These are phyloP conservation scores for Pseudochirops corinnae DNA, from an alignment of 2,797 vertebrate species.

Conservation along the genomic window DNA sequence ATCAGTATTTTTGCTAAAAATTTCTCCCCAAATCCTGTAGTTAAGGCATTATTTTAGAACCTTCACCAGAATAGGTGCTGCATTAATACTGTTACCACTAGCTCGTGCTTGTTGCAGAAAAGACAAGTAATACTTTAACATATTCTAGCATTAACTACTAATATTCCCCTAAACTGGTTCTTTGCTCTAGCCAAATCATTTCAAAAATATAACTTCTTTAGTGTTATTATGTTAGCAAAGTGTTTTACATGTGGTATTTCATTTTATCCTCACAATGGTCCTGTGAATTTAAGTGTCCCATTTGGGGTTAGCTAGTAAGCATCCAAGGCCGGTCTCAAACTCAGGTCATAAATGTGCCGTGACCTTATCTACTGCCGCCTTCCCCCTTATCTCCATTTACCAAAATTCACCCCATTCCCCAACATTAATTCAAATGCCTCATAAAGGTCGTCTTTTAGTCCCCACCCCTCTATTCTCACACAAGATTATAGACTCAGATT, in stretches of 20 bases:
- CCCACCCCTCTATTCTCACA: neutral
- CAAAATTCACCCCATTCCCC: neutral
- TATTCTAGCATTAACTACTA: neutral
- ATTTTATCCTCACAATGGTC: neutral
- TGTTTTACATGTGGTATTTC: neutral
- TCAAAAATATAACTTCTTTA: neutral
- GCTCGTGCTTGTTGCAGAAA: neutral
- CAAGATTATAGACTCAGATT: neutral
- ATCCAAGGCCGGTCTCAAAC: neutral
- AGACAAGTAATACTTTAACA: neutral
- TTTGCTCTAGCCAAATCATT: neutral
- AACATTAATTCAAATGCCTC: neutral
- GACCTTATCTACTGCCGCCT: neutral
- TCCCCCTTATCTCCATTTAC: neutral
- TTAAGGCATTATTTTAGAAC: neutral
- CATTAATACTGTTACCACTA: neutral
- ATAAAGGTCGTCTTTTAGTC: neutral
- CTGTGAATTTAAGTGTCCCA: neutral
- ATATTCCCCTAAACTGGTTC: neutral
- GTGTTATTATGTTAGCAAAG: neutral
- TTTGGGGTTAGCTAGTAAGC: no score
- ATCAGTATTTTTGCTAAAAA: neutral
- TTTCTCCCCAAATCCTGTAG: neutral
- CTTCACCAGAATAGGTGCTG: neutral
- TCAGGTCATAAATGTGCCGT: neutral